A percentile compares a stretch with the other conserved stretches of the same genome.
Evolutionary conservation across 2,797 vertebrate genomes (phyloP).

Genomic region (Pangasius djambal): DNA sequence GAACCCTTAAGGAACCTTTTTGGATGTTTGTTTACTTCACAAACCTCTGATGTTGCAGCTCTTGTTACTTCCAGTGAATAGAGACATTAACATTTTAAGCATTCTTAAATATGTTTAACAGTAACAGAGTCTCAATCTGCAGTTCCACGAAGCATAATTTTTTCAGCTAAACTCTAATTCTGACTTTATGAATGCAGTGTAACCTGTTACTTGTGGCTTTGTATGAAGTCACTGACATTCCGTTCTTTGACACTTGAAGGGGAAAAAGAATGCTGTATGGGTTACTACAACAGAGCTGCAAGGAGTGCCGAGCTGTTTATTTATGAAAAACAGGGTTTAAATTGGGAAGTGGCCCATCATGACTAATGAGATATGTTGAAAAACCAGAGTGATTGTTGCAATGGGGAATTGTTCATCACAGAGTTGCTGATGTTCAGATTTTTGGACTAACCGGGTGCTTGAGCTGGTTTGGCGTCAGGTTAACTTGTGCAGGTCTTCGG

Average conservation of each 20-base stretch:
- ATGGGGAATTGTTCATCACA: neutral
- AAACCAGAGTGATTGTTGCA: neutral
- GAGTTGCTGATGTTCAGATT: slow-evolving; percentile 1
- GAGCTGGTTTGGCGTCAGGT: slow-evolving; percentile 72
- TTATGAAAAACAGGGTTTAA: neutral
- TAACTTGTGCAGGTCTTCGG: slow-evolving; percentile 75
- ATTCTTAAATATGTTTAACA: neutral
- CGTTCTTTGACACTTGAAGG: slow-evolving; percentile 32
- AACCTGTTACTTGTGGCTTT: slow-evolving; percentile 63
- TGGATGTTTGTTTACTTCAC: neutral
- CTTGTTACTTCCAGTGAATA: neutral
- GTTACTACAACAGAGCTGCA: neutral
- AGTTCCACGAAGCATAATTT: neutral
- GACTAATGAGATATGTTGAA: neutral
- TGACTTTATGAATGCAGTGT: slow-evolving; percentile 64
- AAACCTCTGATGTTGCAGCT: neutral
- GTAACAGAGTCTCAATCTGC: neutral
- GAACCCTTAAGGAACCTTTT: neutral
- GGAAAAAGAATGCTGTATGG: slow-evolving; percentile 20
- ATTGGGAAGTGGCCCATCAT: neutral
- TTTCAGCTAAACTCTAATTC: neutral
- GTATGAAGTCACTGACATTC: slow-evolving; percentile 53
- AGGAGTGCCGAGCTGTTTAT: neutral
- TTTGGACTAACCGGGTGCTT: slow-evolving; percentile 74
- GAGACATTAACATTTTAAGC: neutral